A percentile compares a stretch with the other conserved stretches of the same genome.
Evolutionary conservation across 2,113 vertebrate species (phyloP).

Genomic region (Illadopsis cleaveri): DNA sequence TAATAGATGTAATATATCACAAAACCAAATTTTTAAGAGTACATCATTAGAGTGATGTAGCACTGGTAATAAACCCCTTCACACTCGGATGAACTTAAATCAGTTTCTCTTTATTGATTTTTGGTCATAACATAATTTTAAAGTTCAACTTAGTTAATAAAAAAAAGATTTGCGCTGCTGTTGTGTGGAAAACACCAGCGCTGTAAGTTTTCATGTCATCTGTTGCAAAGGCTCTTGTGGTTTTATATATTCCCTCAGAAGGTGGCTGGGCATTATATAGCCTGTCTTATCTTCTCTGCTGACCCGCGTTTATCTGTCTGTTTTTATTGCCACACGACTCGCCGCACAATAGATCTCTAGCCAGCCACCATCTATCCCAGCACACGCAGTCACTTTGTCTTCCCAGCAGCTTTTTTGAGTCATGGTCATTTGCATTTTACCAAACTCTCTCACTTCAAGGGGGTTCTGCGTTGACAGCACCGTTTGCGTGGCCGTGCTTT

Average conservation of each 20-base stretch:
- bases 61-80: slow-evolving; percentile 86
- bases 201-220: slow-evolving; percentile 68
- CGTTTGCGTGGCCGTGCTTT: accelerated
- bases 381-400: neutral
- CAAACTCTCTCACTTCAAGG: neutral
- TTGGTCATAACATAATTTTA: slow-evolving; percentile 89
- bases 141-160: slow-evolving; percentile 89
- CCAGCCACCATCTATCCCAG: neutral
- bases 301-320: slow-evolving; percentile 2
- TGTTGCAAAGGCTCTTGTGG: slow-evolving; percentile 21
- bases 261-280: slow-evolving; percentile 19
- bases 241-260: slow-evolving; percentile 34
- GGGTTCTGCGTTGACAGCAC: neutral
- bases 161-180: slow-evolving; percentile 78
- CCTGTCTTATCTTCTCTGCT: slow-evolving; percentile 28
- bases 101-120: slow-evolving; percentile 90
- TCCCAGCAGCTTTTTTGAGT: neutral
- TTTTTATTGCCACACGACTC: neutral
- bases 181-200: slow-evolving; percentile 70
- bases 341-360: neutral
- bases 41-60: slow-evolving; percentile 88
- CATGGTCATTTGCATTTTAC: neutral
- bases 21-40: slow-evolving; percentile 87
- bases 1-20: slow-evolving; percentile 87
- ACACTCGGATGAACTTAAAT: slow-evolving; percentile 87